These are phyloP conservation scores for Cerceris ruficornis DNA, from an alignment of 2,888 invertebrate species.

Conservation along the genomic window DNA sequence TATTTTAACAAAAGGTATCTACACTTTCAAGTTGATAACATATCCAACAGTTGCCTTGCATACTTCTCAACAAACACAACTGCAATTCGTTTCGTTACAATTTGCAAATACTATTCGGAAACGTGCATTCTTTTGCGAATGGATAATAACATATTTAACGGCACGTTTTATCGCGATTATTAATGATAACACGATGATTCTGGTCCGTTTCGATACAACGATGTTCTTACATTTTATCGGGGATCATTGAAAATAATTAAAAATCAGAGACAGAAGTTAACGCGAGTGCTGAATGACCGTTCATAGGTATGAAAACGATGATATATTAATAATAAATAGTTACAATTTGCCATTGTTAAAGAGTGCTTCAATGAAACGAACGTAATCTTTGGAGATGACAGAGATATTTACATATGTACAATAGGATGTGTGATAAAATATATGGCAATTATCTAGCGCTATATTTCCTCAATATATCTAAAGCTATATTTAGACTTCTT, in stretches of 20 bases:
- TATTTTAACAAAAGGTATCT: conserved; percentile 45
- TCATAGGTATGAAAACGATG: too few relatives aligned
- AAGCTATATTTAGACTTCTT: conserved; percentile 55
- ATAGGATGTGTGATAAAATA: conserved; percentile 76
- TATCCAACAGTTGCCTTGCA: conserved; percentile 19
- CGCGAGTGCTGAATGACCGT: too few relatives aligned
- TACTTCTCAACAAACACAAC: conserved; percentile 30
- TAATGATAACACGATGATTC: conserved; percentile 25
- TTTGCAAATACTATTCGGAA: conserved; percentile 23
- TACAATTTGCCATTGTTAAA: conserved; percentile 25
- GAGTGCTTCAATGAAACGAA: conserved; percentile 13
- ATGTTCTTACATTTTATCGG: conserved; percentile 12
- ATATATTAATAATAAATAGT: conserved; percentile 8
- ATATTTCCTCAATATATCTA: conserved; percentile 55
- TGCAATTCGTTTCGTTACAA: conserved; percentile 7
- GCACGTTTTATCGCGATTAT: conserved; percentile 14
- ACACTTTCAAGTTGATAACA: conserved; percentile 16
- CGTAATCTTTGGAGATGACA: conserved; percentile 14
- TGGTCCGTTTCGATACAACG: conserved; percentile 28
- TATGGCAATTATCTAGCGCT: conserved; percentile 70
- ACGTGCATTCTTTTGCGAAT: conserved; percentile 16
- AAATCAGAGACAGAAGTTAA: too few relatives aligned
- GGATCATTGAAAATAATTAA: conserved; percentile 10
- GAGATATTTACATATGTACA: conserved; percentile 75
- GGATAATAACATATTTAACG: conserved; percentile 10